phyloP scores from a whole-genome alignment of 2,888 invertebrate species.

The Chrysina gloriosa region DNA sequence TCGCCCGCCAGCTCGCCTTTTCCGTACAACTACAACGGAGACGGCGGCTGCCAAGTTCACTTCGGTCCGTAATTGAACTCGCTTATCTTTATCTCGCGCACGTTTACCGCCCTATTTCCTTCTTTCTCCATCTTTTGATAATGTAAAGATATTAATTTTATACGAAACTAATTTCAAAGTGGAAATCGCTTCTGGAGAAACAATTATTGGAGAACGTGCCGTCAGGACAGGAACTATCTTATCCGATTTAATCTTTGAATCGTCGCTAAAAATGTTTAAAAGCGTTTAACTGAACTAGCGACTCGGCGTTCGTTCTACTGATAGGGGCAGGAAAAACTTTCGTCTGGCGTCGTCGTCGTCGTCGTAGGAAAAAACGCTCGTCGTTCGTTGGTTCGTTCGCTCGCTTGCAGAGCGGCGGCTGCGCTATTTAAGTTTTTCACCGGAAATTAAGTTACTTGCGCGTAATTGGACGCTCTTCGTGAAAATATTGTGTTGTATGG shows the following conservation, averaged over 20 bases:
- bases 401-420: not conserved
- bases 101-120: not conserved
- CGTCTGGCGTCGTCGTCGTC: not conserved
- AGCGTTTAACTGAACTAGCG: slow-evolving; percentile 20
- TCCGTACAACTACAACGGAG: not conserved
- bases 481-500: not conserved
- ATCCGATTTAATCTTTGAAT: slow-evolving; percentile 19
- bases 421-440: not conserved
- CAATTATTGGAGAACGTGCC: slow-evolving; percentile 53
- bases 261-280: slow-evolving; percentile 12
- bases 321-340: no score
- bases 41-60: not conserved
- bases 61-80: not conserved
- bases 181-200: slow-evolving; percentile 48
- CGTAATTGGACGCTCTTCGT: not conserved
- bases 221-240: not conserved
- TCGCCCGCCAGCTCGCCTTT: not conserved
- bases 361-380: not conserved
- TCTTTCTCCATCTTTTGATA: not conserved
- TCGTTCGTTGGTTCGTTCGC: not conserved
- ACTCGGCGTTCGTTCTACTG: not conserved
- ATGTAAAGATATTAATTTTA: slow-evolving; percentile 36
- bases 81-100: not conserved
- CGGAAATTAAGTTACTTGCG: not conserved
- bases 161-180: slow-evolving; percentile 46